These are phyloP conservation scores for Lerema accius DNA, from an alignment of 1,140 invertebrate genomes.

Conservation along the genomic window DNA sequence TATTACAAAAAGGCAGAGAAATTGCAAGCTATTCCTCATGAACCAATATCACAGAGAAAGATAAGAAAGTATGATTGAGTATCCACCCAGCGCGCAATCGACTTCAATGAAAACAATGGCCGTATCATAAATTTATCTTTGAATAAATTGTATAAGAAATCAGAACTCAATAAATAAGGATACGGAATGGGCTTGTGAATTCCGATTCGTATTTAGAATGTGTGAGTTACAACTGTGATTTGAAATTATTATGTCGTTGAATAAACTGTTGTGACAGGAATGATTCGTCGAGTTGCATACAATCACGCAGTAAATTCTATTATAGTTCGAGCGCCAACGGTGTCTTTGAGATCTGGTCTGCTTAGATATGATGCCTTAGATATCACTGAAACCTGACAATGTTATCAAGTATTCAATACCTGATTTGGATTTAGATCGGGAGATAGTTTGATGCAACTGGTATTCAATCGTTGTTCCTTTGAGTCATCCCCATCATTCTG, in stretches of 20 bases:
- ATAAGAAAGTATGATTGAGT: neutral
- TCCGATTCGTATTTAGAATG: constrained; percentile 23
- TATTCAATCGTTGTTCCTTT: constrained; percentile 17
- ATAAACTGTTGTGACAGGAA: constrained; percentile 34
- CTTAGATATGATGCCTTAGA: constrained; percentile 23
- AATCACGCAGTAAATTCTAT: constrained; percentile 35
- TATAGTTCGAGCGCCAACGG: constrained; percentile 19
- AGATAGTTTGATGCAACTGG: constrained; percentile 26
- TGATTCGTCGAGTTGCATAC: constrained; percentile 32
- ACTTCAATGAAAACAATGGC: neutral
- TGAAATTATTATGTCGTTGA: constrained; percentile 31
- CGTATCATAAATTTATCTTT: neutral
- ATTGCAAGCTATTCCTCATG: too few relatives aligned
- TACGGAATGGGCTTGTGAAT: constrained; percentile 18
- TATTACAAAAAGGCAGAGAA: too few relatives aligned
- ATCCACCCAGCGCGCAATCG: neutral
- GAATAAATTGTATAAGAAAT: constrained; percentile 4
- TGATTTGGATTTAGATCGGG: constrained; percentile 25
- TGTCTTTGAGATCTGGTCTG: constrained; percentile 1
- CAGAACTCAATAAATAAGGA: constrained; percentile 5
- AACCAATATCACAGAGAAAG: too few relatives aligned
- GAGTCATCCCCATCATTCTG: constrained; percentile 27
- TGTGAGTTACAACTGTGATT: constrained; percentile 24
- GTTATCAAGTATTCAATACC: constrained; percentile 28
- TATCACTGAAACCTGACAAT: constrained; percentile 17